Evolutionary conservation across 1,140 invertebrate species (phyloP), one percentile per base, ranked within the genome.

Genomic region (Atta colombica): DNA sequence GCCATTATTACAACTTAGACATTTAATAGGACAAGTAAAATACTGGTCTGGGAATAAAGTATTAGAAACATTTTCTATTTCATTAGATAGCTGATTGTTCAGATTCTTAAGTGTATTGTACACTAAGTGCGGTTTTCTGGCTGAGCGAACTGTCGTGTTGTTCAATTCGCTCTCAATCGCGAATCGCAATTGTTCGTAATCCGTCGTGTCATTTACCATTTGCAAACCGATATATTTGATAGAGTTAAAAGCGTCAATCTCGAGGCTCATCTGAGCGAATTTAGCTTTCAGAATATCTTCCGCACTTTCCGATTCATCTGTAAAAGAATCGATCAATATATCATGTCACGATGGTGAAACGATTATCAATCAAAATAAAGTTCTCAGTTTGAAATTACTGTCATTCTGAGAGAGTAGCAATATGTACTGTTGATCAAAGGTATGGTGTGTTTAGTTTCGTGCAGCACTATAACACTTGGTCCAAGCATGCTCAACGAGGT

Each of bases 361-460:
- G 28, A 77, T 45, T 66, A 14, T 77, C 53, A 71, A 4, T 69
- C 10, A 8, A 16, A 12, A 63, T 28, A 18, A 74, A 77, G 66
- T 53, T 82, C 35, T 87, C 61, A 69, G 58, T 68, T 74, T 77
- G 77, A 90, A 90, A 90, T 90, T 90, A 90, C 78, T 89, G 60
- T 90, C 21, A 89, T 85, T 71, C 53, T 88, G 86, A 90, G 60
- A 89, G 60, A 85, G 60, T 85, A 18, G 55, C 63, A 72, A 88
- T 91, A 92, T 89, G 86, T 91, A 95, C 95, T 94, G 49, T 94
- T 94, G 49, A 92, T 93, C 66, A 96, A 92, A 60, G 96, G 96
- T 92, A 96, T 95, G n/a, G 98, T 98, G 90, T 98, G 96, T 77
- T 96, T 95, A 3, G 98, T 98, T 94, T 98, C 98, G 93, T 98